Evolutionary conservation across 2,797 vertebrate genomes (phyloP), one percentile per base, ranked within the genome.

Genomic region (Tangara arthus): DNA sequence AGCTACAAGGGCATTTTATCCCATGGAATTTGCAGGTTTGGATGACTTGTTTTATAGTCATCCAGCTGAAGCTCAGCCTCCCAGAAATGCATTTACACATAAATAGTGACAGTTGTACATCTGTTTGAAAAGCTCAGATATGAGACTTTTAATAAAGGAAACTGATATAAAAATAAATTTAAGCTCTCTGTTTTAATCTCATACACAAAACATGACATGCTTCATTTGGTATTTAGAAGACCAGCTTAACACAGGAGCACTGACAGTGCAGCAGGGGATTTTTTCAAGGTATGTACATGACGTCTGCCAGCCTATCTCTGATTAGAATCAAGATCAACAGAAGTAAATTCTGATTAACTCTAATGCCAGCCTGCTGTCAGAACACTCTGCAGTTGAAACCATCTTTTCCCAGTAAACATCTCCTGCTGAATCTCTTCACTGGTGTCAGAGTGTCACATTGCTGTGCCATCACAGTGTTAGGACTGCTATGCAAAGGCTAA

Each of bases 301-400:
- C 34, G 56, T 57, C 46, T 89, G 78, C 37, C 59, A 83, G 72
- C 35, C 52, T 93, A 80, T 80, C 84, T 92, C 90, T 89, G 84
- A 90, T 92, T 94, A 90, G 79, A 96, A 96, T 93, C 84, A 91
- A 93, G 88, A 94, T 73, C 64, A 92, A 76, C 90, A 82, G 39
- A 94, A 85, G 63, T 90, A 89, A 94, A 93, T 92, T 95, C 82
- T 91, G 92, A 85, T 95, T 92, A 97, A 88, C 70, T 87, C 50
- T 79, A 87, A 91, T 69, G 42, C 9, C 53, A 94, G 52, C 72
- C 55, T 76, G 76, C 84, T 94, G 70, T 89, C 94, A 95, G 87
- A 77, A 96, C 93, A 80, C 61, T 68, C 79, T 93, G 37, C 72
- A 50, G 49, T 79, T 70, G 60, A 41, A 78, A 24, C 59, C 39